Percentiles rank a stretch among this genome's conserved stretches.
phyloP scores from a whole-genome alignment of 2,113 vertebrate genomes.

The Crypturellus undulatus region DNA sequence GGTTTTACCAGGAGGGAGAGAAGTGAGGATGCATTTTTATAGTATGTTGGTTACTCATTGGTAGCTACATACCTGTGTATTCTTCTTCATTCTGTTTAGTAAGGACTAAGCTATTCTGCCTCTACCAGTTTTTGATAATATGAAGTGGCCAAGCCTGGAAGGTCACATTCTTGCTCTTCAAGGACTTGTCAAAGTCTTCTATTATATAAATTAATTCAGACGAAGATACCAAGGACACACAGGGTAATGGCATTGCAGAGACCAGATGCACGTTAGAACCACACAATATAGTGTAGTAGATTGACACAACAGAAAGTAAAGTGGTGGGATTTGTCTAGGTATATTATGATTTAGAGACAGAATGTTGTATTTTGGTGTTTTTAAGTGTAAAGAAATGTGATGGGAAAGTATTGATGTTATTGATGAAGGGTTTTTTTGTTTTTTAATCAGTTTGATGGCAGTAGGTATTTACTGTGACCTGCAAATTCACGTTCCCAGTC shows the following conservation, averaged over 20 bases:
- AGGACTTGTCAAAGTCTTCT: not conserved
- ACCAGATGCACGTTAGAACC: not conserved
- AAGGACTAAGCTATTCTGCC: not conserved
- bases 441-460: not conserved
- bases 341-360: not conserved
- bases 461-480: not conserved
- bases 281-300: not conserved
- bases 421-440: not conserved
- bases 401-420: not conserved
- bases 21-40: not conserved
- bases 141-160: not conserved
- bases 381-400: not conserved
- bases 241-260: not conserved
- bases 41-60: not conserved
- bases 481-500: not conserved
- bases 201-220: not conserved
- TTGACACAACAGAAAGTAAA: not conserved
- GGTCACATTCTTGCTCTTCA: not conserved
- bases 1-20: not conserved
- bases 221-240: not conserved
- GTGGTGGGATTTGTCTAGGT: not conserved
- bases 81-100: not conserved
- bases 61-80: not conserved
- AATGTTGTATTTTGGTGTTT: not conserved
- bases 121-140: not conserved